Evolutionary conservation across 53 echinoderm and acorn worm genomes (phyloP), one percentile per base, ranked within the genome.

Genomic region (Temnopleurus reevesii): DNA sequence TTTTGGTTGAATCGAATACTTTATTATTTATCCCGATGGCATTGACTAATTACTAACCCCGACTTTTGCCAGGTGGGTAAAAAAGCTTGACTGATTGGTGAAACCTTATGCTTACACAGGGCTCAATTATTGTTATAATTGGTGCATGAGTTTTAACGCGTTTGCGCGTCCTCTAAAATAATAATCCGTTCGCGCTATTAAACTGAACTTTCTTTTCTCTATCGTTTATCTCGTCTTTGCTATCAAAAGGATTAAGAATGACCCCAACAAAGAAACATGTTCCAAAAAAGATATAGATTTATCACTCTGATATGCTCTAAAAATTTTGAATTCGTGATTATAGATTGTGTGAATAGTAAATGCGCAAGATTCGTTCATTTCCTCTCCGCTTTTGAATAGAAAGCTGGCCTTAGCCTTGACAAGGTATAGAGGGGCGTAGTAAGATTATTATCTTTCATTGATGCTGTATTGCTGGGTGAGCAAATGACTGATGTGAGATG

Each of bases 81-180:
- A 79, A 79, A n/a, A 79, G 79, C 49, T 38, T 79, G 79, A 79
- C 51, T 49, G 79, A 79, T 79, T 79, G 79, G 8, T 10, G 79
- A 79, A 79, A 49, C 79, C 79, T 47, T 79, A 79, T 30, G n/a
- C n/a, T n/a, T n/a, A 41, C 71, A 38, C 8, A 5, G 71, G 41
- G 41, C 38, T 21, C 71, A 71, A 71, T 71, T 71, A 71, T 71
- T 1, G 9, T 21, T 21, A 41, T 41, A 43, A 71, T 71, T 71
- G 71, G 71, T 71, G 71, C 71, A 41, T 41, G 71, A 71, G 23
- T 71, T 71, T 71, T 41, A n/a, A 71, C 71, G 41, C 71, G 43
- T 71, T 71, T 71, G 71, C 43, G 23, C 41, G 71, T 71, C 36
- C 41, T 64, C n/a, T 71, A 5, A 41, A 71, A 71, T 19, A 71